phyloP scores from a whole-genome alignment of 2,888 invertebrate genomes.

The Prosapia bicincta region DNA sequence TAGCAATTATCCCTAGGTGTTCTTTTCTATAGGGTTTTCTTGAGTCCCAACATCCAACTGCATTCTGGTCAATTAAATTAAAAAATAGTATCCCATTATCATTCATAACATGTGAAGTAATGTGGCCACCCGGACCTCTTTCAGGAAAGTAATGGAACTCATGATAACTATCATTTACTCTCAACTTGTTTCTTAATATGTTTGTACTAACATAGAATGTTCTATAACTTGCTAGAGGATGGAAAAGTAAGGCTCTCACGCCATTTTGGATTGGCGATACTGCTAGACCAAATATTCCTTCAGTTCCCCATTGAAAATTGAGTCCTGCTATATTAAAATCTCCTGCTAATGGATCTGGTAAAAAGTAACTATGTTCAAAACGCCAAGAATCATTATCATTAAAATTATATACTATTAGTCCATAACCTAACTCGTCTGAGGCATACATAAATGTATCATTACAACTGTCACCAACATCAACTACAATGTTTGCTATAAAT shows the following conservation, averaged over 20 bases:
- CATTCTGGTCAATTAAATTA: slow-evolving; percentile 75
- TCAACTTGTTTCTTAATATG: slow-evolving; percentile 60
- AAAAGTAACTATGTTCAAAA: slow-evolving; percentile 72
- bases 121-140: slow-evolving; percentile 64
- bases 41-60: slow-evolving; percentile 79
- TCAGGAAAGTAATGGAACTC: slow-evolving; percentile 52
- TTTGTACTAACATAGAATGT: slow-evolving; percentile 76
- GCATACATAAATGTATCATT: slow-evolving; percentile 76
- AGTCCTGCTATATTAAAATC: slow-evolving; percentile 48
- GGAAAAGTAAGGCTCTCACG: slow-evolving; percentile 70
- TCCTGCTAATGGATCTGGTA: slow-evolving; percentile 66
- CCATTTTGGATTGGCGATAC: slow-evolving; percentile 69
- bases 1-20: slow-evolving; percentile 63
- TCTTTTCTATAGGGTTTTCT: slow-evolving; percentile 53
- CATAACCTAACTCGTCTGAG: slow-evolving; percentile 79
- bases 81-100: slow-evolving; percentile 65
- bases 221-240: slow-evolving; percentile 71
- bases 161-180: slow-evolving; percentile 54
- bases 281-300: slow-evolving; percentile 77
- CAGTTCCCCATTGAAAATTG: slow-evolving; percentile 82
- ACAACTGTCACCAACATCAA: slow-evolving; percentile 70
- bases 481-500: slow-evolving; percentile 78
- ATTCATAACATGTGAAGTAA: slow-evolving; percentile 60
- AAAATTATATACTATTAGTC: slow-evolving; percentile 76
- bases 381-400: slow-evolving; percentile 74